phyloP scores from a whole-genome alignment of 2,888 invertebrate species.

The Diaprepes abbreviatus region DNA sequence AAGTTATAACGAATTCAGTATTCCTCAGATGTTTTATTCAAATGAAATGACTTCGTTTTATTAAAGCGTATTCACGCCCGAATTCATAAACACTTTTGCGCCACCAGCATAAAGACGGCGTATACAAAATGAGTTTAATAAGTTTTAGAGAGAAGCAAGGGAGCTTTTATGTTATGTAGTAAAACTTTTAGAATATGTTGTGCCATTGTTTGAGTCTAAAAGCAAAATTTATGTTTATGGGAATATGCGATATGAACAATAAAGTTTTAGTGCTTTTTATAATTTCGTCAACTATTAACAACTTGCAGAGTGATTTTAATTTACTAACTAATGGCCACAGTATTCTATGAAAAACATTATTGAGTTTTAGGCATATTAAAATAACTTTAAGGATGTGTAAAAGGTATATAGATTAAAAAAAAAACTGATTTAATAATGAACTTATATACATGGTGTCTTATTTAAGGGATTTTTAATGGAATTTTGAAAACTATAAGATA shows the following conservation, averaged over 20 bases:
- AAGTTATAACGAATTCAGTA: conserved; percentile 54
- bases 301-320: not conserved
- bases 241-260: conserved; percentile 22
- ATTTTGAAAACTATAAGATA: too few species aligned
- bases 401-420: too few species aligned
- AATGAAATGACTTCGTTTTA: conserved; percentile 52
- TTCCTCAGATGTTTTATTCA: conserved; percentile 58
- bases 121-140: conserved; percentile 43
- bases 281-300: not conserved
- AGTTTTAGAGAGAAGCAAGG: conserved; percentile 41
- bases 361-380: too few species aligned
- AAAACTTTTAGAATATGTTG: conserved; percentile 30
- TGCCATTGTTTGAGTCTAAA: conserved; percentile 28
- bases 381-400: too few species aligned
- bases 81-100: conserved; percentile 45
- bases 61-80: conserved; percentile 45
- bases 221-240: conserved; percentile 38
- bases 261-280: conserved; percentile 37
- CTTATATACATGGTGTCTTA: too few species aligned
- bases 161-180: conserved; percentile 39
- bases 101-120: conserved; percentile 41
- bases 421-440: too few species aligned
- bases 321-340: not conserved
- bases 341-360: too few species aligned
- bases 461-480: too few species aligned